Evolutionary conservation across 2,888 invertebrate genomes (phyloP).

Genomic region (Polydesmus complanatus): DNA sequence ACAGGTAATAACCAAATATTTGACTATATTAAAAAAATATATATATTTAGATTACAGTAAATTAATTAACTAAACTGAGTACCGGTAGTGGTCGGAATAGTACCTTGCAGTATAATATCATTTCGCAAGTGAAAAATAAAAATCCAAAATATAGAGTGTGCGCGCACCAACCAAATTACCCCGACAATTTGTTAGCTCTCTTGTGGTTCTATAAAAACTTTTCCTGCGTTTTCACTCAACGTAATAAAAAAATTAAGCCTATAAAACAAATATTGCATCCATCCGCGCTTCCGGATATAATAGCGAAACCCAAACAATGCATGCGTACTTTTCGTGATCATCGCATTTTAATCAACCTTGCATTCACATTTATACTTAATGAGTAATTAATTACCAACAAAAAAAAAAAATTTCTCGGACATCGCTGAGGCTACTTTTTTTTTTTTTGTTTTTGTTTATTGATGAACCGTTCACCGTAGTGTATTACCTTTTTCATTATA

Average conservation of each 20-base stretch:
- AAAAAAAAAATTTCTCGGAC: not conserved
- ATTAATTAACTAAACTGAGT: too few species aligned
- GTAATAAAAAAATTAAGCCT: not conserved
- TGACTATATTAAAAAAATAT: too few species aligned
- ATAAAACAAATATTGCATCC: not conserved
- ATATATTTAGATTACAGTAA: too few species aligned
- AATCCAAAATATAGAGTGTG: too few species aligned
- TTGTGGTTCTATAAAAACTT: not conserved
- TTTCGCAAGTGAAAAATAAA: not conserved
- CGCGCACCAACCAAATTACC: not conserved
- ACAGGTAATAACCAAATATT: too few species aligned
- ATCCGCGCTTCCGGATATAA: not conserved
- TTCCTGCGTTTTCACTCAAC: not conserved
- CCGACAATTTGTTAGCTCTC: not conserved
- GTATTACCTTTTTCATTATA: not conserved
- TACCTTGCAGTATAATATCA: too few species aligned
- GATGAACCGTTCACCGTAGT: too few species aligned
- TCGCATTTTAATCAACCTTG: not conserved
- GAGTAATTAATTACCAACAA: not conserved
- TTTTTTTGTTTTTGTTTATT: too few species aligned
- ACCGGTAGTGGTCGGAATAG: too few species aligned
- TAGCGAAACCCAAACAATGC: too few species aligned
- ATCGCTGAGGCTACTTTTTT: not conserved
- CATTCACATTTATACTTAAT: not conserved
- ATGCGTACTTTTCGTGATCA: not conserved